Percentiles rank a stretch among this genome's conserved stretches.
Evolutionary conservation across 1,140 invertebrate species (phyloP).

Genomic region (Anoplophora glabripennis): DNA sequence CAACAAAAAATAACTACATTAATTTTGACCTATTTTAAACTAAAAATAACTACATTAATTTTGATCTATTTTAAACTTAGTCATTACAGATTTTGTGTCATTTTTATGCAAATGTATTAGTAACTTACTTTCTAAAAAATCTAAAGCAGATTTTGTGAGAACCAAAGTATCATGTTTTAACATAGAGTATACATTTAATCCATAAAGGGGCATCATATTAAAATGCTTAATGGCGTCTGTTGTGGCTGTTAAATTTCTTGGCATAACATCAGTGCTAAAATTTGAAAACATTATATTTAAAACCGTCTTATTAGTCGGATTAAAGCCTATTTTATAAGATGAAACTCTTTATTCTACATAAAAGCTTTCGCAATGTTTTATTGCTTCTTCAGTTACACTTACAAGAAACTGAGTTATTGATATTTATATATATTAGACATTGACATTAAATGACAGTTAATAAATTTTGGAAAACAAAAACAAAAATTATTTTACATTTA

Average conservation of each 20-base stretch:
- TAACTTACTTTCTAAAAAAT: constrained; percentile 83
- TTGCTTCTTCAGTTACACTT: too few species aligned
- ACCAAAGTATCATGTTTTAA: constrained; percentile 94
- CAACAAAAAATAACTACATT: neutral
- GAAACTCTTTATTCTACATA: too few species aligned
- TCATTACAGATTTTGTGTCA: constrained; percentile 47
- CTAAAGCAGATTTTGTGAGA: constrained; percentile 79
- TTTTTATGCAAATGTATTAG: constrained; percentile 72
- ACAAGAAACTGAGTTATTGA: too few species aligned
- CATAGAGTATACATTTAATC: constrained; percentile 85
- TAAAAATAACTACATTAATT: neutral
- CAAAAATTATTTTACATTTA: too few species aligned
- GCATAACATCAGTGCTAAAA: constrained; percentile 81
- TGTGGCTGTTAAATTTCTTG: constrained; percentile 80
- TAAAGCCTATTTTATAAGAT: too few species aligned
- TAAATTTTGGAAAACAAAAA: too few species aligned
- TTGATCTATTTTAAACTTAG: constrained; percentile 30
- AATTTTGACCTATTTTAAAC: constrained; percentile 20
- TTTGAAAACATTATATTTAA: constrained; percentile 28
- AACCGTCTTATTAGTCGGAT: too few species aligned
- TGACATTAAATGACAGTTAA: too few species aligned
- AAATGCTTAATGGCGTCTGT: constrained; percentile 73
- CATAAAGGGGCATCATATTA: constrained; percentile 96
- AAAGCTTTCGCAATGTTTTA: too few species aligned
- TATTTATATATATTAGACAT: too few species aligned